phyloP scores from a whole-genome alignment of 2,113 vertebrate genomes.

The Chlorodrepanis virens region DNA sequence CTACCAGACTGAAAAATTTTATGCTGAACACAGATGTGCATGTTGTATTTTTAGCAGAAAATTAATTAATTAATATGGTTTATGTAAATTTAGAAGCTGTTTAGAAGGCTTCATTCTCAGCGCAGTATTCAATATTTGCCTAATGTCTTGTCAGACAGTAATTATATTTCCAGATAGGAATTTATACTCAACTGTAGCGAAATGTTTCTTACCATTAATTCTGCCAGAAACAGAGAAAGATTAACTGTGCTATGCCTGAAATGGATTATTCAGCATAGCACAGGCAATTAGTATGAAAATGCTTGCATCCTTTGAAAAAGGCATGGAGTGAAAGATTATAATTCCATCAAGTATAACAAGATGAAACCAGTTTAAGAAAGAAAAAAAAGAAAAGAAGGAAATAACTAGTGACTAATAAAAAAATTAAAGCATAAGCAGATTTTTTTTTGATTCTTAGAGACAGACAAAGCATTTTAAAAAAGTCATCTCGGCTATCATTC shows the following conservation, averaged over 20 bases:
- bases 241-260: constrained; percentile 1
- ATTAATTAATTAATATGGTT: constrained; percentile 47
- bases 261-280: constrained; percentile 44
- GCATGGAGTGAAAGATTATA: background rate
- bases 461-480: background rate
- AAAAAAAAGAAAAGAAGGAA: background rate
- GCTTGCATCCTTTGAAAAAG: background rate
- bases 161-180: constrained; percentile 50
- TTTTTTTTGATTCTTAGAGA: background rate
- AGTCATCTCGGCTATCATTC: background rate
- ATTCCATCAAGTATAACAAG: background rate
- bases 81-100: constrained; percentile 11
- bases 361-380: background rate
- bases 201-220: constrained; percentile 51
- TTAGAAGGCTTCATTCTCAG: constrained; percentile 39
- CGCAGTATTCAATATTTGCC: constrained; percentile 47
- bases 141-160: constrained; percentile 58
- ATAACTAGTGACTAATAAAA: background rate
- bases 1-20: background rate
- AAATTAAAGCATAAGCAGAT: background rate
- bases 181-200: constrained; percentile 38
- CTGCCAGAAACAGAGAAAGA: constrained; percentile 43
- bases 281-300: constrained; percentile 29
- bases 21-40: background rate
- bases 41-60: background rate